Base-by-base conservation (phyloP, 2,797 vertebrate genomes). In the Poecile montanus region DNA sequence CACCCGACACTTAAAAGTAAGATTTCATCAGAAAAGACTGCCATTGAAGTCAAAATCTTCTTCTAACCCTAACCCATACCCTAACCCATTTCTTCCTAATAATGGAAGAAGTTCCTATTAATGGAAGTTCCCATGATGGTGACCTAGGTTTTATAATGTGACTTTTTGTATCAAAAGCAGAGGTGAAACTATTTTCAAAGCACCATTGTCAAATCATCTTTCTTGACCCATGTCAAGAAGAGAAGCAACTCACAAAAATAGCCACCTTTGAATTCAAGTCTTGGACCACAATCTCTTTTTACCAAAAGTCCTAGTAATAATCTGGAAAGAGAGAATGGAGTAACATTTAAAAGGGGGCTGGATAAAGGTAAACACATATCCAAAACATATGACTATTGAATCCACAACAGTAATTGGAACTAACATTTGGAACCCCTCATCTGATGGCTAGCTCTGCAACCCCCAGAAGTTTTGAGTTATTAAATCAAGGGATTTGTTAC, bases 391-490 rank as follows among this genome's bases (percentile, higher is more conserved):
- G 22, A 73, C 12, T 57, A 51, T 3, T 9, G 32, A 85, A 88
- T 34, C 44, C 50, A 42, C 21, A 82, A 26, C 4, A 56, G 19
- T 13, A n/a, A 62, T 32, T 71, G 44, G 61, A 68, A 53, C 14
- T 38, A 26, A 29, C 11, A n/a, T 48, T 57, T 60, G 26, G 32
- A 66, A 44, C 8, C 34, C n/a, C 72, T 85, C 13, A 29, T 18
- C 3, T 21, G 34, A 32, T 5, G 26, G 21, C 20, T 54, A 66
- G 20, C 11, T 38, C 32, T 26, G 12, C 19, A 13, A 13, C 14
- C 16, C 0, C 0, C 9, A 22, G 16, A 45, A 29, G 4, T 1
- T 61, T 27, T 34, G 18, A 44, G 51, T 75, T 63, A 60, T n/a
- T 45, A 76, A 62, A 47, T 45, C 45, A 88, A 29, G 40, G 17